phyloP scores from a whole-genome alignment of 2,113 vertebrate genomes.

The Xiphophorus maculatus region DNA sequence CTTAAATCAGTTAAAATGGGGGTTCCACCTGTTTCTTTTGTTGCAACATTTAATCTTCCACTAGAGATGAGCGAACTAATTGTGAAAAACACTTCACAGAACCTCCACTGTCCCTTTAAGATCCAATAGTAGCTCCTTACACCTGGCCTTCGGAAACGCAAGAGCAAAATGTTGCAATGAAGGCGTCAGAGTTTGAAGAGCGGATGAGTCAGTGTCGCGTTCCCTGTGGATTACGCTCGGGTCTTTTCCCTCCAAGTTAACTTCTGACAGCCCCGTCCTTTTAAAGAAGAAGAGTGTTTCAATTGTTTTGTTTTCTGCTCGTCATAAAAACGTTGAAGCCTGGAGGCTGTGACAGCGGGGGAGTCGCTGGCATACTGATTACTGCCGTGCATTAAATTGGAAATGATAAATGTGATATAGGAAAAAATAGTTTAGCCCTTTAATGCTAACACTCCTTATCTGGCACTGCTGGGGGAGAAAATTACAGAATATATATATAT shows the following conservation, averaged over 20 bases:
- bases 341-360: slow-evolving; percentile 45
- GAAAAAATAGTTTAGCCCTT: slow-evolving; percentile 28
- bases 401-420: slow-evolving; percentile 56
- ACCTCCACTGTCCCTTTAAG: not conserved
- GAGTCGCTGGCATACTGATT: slow-evolving; percentile 43
- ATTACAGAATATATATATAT: slow-evolving; percentile 1
- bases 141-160: slow-evolving; percentile 48
- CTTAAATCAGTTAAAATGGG: not conserved
- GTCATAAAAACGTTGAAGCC: slow-evolving; percentile 22
- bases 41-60: not conserved
- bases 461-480: slow-evolving; percentile 15
- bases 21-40: not conserved
- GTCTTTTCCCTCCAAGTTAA: slow-evolving; percentile 36
- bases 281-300: not conserved
- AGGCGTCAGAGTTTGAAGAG: slow-evolving; percentile 39
- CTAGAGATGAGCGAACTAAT: not conserved
- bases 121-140: slow-evolving; percentile 20
- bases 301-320: slow-evolving; percentile 36
- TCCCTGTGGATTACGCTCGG: slow-evolving; percentile 48
- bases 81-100: not conserved
- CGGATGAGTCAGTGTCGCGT: slow-evolving; percentile 30
- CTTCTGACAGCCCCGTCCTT: slow-evolving; percentile 48
- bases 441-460: slow-evolving; percentile 31
- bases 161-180: slow-evolving; percentile 42
- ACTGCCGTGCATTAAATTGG: slow-evolving; percentile 46